Evolutionary conservation across 2,113 vertebrate genomes (phyloP).

Genomic region (Eubucco bourcierii): DNA sequence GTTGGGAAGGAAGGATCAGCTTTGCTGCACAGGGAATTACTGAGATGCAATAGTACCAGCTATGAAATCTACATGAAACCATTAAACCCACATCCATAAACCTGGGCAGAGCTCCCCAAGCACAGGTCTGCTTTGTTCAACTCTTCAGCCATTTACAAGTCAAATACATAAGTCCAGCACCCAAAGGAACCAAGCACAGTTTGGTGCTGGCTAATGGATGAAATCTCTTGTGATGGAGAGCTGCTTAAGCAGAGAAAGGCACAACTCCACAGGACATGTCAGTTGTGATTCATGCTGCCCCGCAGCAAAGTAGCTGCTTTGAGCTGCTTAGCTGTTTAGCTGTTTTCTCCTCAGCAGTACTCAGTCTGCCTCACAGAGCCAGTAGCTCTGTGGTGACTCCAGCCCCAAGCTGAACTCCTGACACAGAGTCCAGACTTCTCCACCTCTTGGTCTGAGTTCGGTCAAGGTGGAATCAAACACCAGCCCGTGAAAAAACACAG

Average conservation of each 20-base stretch:
- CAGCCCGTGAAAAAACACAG: neutral
- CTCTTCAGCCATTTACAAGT: neutral
- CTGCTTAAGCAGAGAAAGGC: neutral
- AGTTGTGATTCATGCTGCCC: neutral
- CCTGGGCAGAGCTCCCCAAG: neutral
- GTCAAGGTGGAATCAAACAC: neutral
- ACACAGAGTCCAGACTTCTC: neutral
- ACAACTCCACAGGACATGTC: neutral
- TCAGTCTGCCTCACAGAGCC: neutral
- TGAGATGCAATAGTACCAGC: neutral
- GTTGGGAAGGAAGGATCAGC: neutral
- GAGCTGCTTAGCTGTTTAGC: neutral
- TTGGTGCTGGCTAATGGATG: neutral
- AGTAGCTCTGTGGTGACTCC: neutral
- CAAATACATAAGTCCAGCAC: rapidly evolving
- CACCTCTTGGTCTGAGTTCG: neutral
- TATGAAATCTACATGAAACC: neutral
- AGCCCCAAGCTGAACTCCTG: neutral
- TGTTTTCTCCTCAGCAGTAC: neutral
- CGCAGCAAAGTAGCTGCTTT: neutral
- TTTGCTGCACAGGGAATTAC: neutral
- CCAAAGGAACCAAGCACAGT: neutral
- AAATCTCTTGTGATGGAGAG: neutral
- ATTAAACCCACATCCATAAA: neutral
- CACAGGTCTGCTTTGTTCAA: neutral